Conservation (phyloP, 2,888 invertebrate genomes). For the Ennomos erosarius region DNA sequence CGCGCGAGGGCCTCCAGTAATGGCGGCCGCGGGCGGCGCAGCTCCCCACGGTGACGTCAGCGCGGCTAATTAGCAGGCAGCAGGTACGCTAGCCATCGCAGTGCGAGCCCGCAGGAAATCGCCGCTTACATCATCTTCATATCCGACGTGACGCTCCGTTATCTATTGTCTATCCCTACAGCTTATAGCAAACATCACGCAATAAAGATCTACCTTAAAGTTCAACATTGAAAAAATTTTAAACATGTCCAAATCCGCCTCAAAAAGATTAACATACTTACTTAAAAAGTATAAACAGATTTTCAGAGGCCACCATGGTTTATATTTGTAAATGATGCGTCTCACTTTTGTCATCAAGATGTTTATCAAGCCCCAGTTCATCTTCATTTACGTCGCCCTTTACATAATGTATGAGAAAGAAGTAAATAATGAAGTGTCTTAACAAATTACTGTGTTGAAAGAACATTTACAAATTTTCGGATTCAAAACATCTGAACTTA, state of each 20-base stretch:
- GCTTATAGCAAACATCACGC: conserved; percentile 16
- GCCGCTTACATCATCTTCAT: conserved; percentile 76
- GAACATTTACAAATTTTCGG: conserved; percentile 9
- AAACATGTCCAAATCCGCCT: neutral
- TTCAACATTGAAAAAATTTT: neutral
- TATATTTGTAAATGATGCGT: conserved; percentile 10
- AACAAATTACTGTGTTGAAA: conserved; percentile 29
- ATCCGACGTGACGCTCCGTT: conserved; percentile 60
- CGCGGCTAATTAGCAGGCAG: conserved; percentile 75
- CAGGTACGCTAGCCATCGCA: conserved; percentile 63
- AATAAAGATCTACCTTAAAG: conserved; percentile 1
- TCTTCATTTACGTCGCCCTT: conserved; percentile 25
- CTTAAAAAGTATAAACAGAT: conserved; percentile 1
- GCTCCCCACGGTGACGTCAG: conserved; percentile 77
- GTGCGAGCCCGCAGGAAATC: conserved; percentile 74
- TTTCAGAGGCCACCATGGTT: conserved; percentile 7
- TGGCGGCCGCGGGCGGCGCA: conserved; percentile 60
- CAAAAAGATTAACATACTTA: conserved; percentile 7
- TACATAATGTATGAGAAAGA: conserved; percentile 3
- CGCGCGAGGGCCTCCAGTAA: conserved; percentile 79
- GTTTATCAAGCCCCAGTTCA: conserved; percentile 22
- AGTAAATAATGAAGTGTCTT: conserved; percentile 13
- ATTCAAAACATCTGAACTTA: conserved; percentile 16
- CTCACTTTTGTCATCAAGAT: conserved; percentile 21
- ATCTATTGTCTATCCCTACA: conserved; percentile 55